Evolutionary conservation across 2,888 invertebrate species (phyloP).

Genomic region (Noctua janthina): DNA sequence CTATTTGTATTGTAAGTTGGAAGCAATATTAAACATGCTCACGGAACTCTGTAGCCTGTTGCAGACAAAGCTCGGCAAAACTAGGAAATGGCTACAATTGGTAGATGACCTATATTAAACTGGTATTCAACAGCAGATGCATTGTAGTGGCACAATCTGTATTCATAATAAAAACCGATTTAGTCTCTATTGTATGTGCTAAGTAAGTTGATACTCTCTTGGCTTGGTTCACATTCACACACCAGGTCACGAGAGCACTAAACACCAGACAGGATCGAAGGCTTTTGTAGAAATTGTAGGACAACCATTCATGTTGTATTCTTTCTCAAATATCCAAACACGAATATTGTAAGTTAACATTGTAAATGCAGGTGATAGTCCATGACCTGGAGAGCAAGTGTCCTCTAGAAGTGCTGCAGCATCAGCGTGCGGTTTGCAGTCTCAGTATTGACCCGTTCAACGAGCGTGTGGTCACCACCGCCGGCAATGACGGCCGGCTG

Average conservation of each 20-base stretch:
- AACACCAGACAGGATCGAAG: not conserved
- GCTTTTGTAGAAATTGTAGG: not conserved
- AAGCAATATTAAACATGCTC: not conserved
- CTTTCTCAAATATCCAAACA: not conserved
- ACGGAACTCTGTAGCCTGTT: not conserved
- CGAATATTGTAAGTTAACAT: not conserved
- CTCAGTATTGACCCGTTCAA: conserved; percentile 96
- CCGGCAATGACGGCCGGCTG: conserved; percentile 97
- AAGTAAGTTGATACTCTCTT: not conserved
- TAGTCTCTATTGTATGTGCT: not conserved
- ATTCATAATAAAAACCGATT: not conserved
- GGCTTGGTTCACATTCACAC: not conserved
- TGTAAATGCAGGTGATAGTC: conserved; percentile 93
- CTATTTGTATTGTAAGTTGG: not conserved
- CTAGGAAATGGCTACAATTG: not conserved
- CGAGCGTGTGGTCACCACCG: conserved; percentile 95
- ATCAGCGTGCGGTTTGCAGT: conserved; percentile 97
- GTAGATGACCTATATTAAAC: not conserved
- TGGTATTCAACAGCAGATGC: not conserved
- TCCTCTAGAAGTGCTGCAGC: conserved; percentile 94
- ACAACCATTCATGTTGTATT: not conserved
- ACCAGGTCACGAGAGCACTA: not conserved
- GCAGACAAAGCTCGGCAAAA: not conserved
- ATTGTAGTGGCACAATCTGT: not conserved
- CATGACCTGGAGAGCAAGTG: conserved; percentile 93